Evolutionary conservation across 2,888 invertebrate genomes (phyloP).

Genomic region (Onchidella celtica): DNA sequence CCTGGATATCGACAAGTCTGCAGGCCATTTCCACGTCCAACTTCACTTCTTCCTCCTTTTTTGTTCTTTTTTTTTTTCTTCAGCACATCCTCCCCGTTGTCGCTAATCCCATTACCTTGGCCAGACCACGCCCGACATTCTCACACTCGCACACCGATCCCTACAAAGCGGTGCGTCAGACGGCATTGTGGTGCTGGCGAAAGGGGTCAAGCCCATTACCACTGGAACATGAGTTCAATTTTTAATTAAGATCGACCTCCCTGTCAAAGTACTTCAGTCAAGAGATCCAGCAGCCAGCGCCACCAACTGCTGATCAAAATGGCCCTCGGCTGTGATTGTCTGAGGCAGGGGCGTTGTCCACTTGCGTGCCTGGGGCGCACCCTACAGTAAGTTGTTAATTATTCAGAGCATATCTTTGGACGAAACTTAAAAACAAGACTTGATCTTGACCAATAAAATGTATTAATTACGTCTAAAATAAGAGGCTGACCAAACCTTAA

Average conservation of each 20-base stretch:
- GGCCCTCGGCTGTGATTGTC: not conserved
- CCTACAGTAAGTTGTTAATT: no score
- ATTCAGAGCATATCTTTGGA: no score
- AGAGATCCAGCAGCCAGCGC: not conserved
- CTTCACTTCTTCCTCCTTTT: no score
- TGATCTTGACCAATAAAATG: no score
- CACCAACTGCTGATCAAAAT: not conserved
- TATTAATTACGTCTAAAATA: no score
- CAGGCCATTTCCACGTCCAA: no score
- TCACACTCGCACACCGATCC: conserved; percentile 1
- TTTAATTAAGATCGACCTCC: conserved; percentile 6
- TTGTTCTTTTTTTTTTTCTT: no score
- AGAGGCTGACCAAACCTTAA: no score
- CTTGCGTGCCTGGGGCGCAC: no score
- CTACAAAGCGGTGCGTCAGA: not conserved
- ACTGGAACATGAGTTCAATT: conserved; percentile 19
- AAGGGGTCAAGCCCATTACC: conserved; percentile 9
- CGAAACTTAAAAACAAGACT: no score
- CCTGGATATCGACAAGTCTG: no score
- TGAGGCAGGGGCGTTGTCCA: conserved; percentile 1
- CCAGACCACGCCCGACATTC: not conserved
- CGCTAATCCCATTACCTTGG: not conserved
- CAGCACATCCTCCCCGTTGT: no score
- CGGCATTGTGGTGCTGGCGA: not conserved
- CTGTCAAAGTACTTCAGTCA: not conserved